phyloP scores from a whole-genome alignment of 2,113 vertebrate species.

The Otocyon megalotis region DNA sequence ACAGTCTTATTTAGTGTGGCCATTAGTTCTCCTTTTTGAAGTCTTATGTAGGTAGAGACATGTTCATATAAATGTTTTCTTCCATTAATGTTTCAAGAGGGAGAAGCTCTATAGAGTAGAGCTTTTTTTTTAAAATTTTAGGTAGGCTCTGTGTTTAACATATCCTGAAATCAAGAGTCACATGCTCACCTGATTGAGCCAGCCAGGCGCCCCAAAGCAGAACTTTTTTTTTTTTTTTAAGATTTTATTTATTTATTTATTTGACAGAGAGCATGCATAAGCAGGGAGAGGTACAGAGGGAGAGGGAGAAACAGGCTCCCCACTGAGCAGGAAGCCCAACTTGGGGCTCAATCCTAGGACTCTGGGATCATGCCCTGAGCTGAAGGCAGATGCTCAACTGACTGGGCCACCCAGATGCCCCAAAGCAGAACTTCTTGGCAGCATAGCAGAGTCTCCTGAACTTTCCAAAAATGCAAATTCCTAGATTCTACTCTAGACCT shows the following conservation, averaged over 20 bases:
- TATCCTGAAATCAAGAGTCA: no score
- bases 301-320: no score
- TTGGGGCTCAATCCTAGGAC: no score
- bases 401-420: neutral
- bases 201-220: no score
- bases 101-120: neutral
- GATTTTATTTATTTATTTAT: no score
- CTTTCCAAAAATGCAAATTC: neutral
- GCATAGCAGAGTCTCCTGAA: neutral
- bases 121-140: neutral
- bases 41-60: neutral
- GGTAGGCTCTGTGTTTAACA: neutral
- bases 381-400: neutral
- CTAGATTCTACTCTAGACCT: neutral
- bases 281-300: no score
- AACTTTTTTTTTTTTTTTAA: no score
- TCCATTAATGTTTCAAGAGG: neutral
- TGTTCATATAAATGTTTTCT: neutral
- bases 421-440: neutral
- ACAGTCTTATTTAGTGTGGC: neutral
- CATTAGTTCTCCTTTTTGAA: neutral
- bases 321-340: no score
- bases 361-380: neutral
- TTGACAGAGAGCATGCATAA: no score
- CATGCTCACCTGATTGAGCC: no score